Evolutionary conservation across 2,113 vertebrate species (phyloP), one percentile per base, ranked within the genome.

Genomic region (Kryptolebias marmoratus): DNA sequence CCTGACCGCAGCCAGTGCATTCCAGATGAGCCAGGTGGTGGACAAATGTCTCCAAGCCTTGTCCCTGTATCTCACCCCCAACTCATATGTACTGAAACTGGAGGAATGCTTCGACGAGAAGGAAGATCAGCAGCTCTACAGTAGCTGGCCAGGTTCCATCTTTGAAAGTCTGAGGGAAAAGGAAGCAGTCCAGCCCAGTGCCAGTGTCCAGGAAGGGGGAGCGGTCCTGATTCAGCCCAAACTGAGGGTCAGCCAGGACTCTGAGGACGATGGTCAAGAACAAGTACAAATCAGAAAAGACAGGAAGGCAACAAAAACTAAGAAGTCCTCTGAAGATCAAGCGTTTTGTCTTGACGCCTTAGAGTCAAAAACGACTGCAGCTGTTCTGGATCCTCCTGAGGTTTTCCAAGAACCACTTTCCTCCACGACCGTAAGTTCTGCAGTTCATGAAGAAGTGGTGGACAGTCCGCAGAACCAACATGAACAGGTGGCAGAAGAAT

Each of bases 1-100:
- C 75, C 83, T 93, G 58, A 91, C 89, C 1, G 84, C 91, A 1
- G 92, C 93, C 27, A 93, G 92, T 30, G 89, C 78, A 1, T 77
- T 93, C 50, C 93, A 90, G 74, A 94, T 93, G 91, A 88, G 71
- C 54, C 84, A 88, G 22, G 93, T 93, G 63, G 88, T 91, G 49
- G 92, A 94, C 54, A 86, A 77, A 64, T 93, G 92, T 45, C 52
- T 79, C 6, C 85, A 90, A 68, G 90, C 92, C 0, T 13, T 94
- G 13, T 89, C 91, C 18, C 76, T 77, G 53, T 90, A 88, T 68
- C 72, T 94, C 16, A 74, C 77, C 42, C 88, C 89, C 44, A 82
- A 79, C 3, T 45, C 79, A 0, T 75, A 82, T 13, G 64, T 71
- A 36, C 58, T 81, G 1, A 80, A 81, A 27, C n/a, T 44, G 12